Evolutionary conservation across 2,797 vertebrate genomes (phyloP).

Genomic region (Tokudaia tokunoshimensis): DNA sequence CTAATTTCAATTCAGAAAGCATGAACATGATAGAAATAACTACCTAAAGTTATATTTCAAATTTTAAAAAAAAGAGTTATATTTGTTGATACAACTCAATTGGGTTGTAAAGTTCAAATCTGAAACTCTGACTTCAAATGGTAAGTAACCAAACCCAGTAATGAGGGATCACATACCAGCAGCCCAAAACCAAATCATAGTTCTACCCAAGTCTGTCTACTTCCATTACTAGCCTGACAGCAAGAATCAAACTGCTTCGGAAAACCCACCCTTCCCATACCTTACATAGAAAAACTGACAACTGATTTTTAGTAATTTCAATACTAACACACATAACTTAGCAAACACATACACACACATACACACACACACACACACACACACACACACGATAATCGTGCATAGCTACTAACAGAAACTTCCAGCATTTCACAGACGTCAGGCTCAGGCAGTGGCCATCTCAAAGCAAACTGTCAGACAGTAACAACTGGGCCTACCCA

Average conservation of each 20-base stretch:
- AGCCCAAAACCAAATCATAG: constrained; percentile 77
- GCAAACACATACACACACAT: constrained; percentile 48
- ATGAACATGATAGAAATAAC: background rate
- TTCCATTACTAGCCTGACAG: constrained; percentile 77
- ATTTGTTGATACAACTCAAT: background rate
- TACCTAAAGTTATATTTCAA: constrained; percentile 50
- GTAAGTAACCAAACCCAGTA: background rate
- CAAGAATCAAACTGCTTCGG: constrained; percentile 58
- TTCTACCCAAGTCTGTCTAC: constrained; percentile 21
- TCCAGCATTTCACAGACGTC: constrained; percentile 74
- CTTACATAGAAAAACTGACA: constrained; percentile 72
- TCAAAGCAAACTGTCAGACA: constrained; percentile 85
- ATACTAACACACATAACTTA: constrained; percentile 74
- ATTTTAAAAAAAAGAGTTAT: background rate
- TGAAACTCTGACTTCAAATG: constrained; percentile 78
- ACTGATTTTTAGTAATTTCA: constrained; percentile 46
- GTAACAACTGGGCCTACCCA: constrained; percentile 89
- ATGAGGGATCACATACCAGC: constrained; percentile 75
- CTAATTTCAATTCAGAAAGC: background rate
- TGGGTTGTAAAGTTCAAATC: constrained; percentile 39
- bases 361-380: constrained; percentile 69
- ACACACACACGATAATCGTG: background rate
- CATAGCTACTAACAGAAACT: background rate
- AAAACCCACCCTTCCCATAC: constrained; percentile 78
- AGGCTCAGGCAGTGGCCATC: constrained; percentile 83